Evolutionary conservation across 2,797 vertebrate species (phyloP).

Genomic region (Anabas testudineus): DNA sequence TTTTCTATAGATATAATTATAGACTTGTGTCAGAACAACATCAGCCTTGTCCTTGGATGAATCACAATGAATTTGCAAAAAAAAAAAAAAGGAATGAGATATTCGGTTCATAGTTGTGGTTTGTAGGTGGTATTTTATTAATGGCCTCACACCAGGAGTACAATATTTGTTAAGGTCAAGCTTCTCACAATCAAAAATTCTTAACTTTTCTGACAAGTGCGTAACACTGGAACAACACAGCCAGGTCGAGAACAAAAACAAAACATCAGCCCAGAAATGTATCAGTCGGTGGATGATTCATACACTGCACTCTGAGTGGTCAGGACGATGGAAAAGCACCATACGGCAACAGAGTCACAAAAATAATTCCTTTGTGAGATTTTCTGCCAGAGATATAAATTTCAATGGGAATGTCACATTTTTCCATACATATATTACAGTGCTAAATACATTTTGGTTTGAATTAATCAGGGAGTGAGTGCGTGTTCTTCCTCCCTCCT

Average conservation of each 20-base stretch:
- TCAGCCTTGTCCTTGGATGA: too few species aligned
- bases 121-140: too few species aligned
- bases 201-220: constrained; percentile 4
- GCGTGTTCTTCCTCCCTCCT: too few species aligned
- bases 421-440: too few species aligned
- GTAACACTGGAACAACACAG: not conserved
- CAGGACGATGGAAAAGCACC: constrained; percentile 6
- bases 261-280: constrained; percentile 1
- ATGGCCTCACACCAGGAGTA: too few species aligned
- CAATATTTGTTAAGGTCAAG: not conserved
- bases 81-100: too few species aligned
- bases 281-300: constrained; percentile 20
- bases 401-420: not conserved
- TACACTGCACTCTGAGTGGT: constrained; percentile 1
- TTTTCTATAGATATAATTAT: too few species aligned
- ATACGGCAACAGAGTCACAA: not conserved
- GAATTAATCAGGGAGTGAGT: not conserved
- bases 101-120: too few species aligned
- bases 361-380: not conserved
- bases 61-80: too few species aligned
- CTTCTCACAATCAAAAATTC: not conserved
- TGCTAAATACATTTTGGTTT: too few species aligned
- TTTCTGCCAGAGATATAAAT: not conserved
- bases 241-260: constrained; percentile 1
- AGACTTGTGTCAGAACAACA: too few species aligned